These are phyloP conservation scores for Pygoscelis antarcticus DNA, from an alignment of 2,113 vertebrate species.

Conservation along the genomic window DNA sequence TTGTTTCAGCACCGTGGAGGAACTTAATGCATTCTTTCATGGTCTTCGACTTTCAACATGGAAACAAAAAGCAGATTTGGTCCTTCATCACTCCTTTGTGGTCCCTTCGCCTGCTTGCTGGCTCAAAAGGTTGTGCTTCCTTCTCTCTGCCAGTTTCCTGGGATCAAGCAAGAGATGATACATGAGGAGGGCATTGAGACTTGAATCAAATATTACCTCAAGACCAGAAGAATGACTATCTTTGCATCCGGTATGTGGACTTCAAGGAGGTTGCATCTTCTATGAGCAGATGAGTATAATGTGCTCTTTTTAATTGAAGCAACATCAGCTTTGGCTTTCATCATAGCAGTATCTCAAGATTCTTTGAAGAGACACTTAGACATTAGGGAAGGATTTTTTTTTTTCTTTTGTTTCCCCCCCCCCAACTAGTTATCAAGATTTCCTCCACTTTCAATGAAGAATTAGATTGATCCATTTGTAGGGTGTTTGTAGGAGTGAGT, in stretches of 20 bases:
- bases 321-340: conserved; percentile 6
- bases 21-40: conserved; percentile 18
- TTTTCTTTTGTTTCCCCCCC: no score
- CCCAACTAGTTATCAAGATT: neutral
- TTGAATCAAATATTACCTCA: conserved; percentile 54
- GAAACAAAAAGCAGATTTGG: neutral
- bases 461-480: neutral
- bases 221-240: conserved; percentile 51
- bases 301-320: conserved; percentile 59
- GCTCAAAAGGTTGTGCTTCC: conserved; percentile 68
- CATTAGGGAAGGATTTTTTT: neutral
- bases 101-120: conserved; percentile 42
- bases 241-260: conserved; percentile 57
- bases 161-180: conserved; percentile 54
- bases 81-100: conserved; percentile 47
- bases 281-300: conserved; percentile 67
- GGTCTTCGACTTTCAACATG: conserved; percentile 13
- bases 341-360: neutral
- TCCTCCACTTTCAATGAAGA: neutral
- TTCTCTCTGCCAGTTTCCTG: conserved; percentile 66
- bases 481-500: neutral
- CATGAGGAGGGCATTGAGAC: conserved; percentile 60
- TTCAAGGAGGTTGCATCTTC: conserved; percentile 61
- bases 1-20: neutral
- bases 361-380: neutral